Conservation (phyloP, 2,888 invertebrate genomes). For the Piscicola geometra region DNA sequence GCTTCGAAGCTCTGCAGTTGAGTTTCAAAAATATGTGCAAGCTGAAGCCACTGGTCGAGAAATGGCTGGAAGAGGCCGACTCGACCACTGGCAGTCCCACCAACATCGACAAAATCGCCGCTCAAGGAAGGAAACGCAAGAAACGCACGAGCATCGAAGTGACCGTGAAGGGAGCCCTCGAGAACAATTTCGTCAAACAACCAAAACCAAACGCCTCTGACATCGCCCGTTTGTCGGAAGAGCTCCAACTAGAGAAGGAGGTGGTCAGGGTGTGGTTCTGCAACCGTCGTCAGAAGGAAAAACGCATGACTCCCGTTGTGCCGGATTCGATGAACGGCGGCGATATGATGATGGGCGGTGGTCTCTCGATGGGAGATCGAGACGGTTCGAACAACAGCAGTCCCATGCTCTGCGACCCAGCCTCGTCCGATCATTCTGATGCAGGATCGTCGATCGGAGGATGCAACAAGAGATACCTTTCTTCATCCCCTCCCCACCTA, state of each 20-base stretch:
- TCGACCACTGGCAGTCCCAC: constrained; percentile 88
- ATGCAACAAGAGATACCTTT: constrained; percentile 15
- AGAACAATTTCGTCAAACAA: constrained; percentile 97
- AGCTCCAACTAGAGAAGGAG: constrained; percentile 90
- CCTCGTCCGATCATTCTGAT: constrained; percentile 28
- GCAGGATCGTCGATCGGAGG: constrained; percentile 26
- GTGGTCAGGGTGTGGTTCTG: constrained; percentile 65
- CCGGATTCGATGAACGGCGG: constrained; percentile 16
- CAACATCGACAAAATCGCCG: constrained; percentile 96
- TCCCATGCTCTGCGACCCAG: constrained; percentile 26
- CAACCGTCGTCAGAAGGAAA: constrained; percentile 82
- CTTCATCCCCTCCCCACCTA: background rate
- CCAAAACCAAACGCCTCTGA: constrained; percentile 99
- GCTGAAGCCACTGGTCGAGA: constrained; percentile 92
- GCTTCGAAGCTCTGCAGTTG: constrained; percentile 96
- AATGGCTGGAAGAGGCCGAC: constrained; percentile 99
- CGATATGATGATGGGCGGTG: constrained; percentile 97
- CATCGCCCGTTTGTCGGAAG: constrained; percentile 88
- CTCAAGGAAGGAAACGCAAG: constrained; percentile 97
- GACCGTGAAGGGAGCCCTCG: constrained; percentile 86
- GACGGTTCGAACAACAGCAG: constrained; percentile 94
- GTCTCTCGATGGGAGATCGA: constrained; percentile 91
- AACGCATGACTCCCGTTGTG: constrained; percentile 52
- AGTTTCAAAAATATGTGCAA: constrained; percentile 99
- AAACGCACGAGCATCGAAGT: constrained; percentile 99